phyloP scores from a whole-genome alignment of 2,888 invertebrate species.

The Sepiola atlantica region DNA sequence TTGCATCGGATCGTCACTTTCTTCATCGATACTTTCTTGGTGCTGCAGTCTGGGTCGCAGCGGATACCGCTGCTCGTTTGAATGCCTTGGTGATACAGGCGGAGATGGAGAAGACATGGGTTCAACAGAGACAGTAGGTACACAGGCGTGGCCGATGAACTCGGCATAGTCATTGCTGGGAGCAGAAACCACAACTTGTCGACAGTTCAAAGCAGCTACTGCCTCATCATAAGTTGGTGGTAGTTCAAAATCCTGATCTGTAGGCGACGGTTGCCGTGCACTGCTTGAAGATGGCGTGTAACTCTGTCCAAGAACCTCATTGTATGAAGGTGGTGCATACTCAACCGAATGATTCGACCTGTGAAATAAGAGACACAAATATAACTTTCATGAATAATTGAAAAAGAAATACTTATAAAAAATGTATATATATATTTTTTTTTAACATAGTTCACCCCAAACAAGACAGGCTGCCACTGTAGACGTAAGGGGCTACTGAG shows the following conservation, averaged over 20 bases:
- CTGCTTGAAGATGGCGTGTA: slow-evolving; percentile 47
- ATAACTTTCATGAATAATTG: background rate
- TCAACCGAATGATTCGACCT: slow-evolving; percentile 48
- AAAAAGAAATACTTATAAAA: background rate
- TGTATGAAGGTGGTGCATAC: slow-evolving; percentile 58
- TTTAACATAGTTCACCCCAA: too few species aligned
- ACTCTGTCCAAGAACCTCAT: slow-evolving; percentile 53
- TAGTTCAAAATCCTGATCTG: slow-evolving; percentile 40
- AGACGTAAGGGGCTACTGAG: too few species aligned
- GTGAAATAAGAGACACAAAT: background rate
- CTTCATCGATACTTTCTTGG: background rate
- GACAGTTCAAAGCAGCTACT: background rate
- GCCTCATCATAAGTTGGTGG: slow-evolving; percentile 45
- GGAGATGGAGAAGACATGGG: background rate
- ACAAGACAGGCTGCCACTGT: too few species aligned
- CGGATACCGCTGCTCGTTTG: background rate
- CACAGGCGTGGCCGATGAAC: background rate
- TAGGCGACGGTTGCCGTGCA: background rate
- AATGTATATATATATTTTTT: too few species aligned
- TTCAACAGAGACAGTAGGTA: background rate
- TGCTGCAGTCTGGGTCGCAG: background rate
- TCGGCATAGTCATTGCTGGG: background rate
- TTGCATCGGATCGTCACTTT: background rate
- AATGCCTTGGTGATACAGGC: background rate
- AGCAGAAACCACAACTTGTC: background rate